These are phyloP conservation scores for Drosophila flavopinicola DNA, from an alignment of 2,888 invertebrate genomes.

Conservation along the genomic window DNA sequence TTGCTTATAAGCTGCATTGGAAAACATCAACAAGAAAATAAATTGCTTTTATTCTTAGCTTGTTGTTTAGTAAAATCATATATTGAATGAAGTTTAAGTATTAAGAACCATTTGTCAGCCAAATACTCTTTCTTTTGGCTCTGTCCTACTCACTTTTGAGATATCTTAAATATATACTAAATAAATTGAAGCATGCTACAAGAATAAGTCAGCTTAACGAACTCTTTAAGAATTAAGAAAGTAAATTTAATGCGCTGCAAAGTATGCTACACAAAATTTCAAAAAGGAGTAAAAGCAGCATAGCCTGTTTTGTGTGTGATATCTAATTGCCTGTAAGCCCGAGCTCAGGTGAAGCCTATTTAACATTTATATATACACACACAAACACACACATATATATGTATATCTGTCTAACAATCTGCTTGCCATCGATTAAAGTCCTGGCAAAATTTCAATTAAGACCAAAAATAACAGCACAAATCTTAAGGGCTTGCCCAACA, in stretches of 20 bases:
- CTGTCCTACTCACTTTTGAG: too few relatives aligned
- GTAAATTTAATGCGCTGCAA: background rate
- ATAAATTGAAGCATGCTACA: background rate
- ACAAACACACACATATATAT: background rate
- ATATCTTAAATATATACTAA: too few relatives aligned
- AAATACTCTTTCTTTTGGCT: too few relatives aligned
- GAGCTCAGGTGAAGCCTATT: slow-evolving; percentile 27
- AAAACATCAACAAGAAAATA: too few relatives aligned
- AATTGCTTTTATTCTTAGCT: too few relatives aligned
- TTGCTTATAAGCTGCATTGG: too few relatives aligned
- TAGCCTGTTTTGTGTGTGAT: background rate
- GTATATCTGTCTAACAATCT: slow-evolving; percentile 13
- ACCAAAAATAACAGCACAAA: slow-evolving; percentile 53
- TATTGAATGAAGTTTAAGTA: too few relatives aligned
- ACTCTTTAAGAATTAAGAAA: slow-evolving; percentile 1
- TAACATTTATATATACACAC: slow-evolving; percentile 2
- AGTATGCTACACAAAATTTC: slow-evolving; percentile 32
- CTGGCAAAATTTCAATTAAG: slow-evolving; percentile 45
- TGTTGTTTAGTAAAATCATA: too few relatives aligned
- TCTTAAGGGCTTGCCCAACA: slow-evolving; percentile 36
- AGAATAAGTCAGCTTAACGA: too few relatives aligned
- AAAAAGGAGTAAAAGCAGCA: background rate
- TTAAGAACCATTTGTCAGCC: too few relatives aligned
- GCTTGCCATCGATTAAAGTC: slow-evolving; percentile 41
- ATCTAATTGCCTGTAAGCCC: slow-evolving; percentile 44